A percentile compares a stretch with the other conserved stretches of the same genome.
These are phyloP conservation scores for Brenthis hecate DNA, from an alignment of 2,888 invertebrate species.

Conservation along the genomic window DNA sequence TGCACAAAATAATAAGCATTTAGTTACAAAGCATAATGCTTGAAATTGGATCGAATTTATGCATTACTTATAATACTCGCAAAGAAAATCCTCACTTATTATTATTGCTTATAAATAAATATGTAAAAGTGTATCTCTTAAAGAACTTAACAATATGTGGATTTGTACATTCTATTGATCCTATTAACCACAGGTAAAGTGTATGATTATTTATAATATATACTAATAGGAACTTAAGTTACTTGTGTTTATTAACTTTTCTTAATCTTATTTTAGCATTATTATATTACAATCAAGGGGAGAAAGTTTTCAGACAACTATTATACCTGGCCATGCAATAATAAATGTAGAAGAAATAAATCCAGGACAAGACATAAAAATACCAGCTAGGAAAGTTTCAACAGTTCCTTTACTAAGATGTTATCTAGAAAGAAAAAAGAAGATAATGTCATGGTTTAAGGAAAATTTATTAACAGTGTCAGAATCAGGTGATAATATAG, in stretches of 20 bases:
- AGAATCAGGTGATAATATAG: slow-evolving; percentile 59
- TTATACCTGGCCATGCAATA: slow-evolving; percentile 69
- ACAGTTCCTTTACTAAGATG: slow-evolving; percentile 42
- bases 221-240: neutral
- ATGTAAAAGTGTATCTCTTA: slow-evolving; percentile 56
- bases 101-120: slow-evolving; percentile 55
- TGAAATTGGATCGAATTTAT: slow-evolving; percentile 9
- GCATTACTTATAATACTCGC: slow-evolving; percentile 34
- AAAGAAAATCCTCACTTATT: slow-evolving; percentile 49
- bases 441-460: slow-evolving; percentile 63
- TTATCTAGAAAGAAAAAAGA: slow-evolving; percentile 50
- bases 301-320: slow-evolving; percentile 50
- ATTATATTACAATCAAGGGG: slow-evolving; percentile 57
- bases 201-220: neutral
- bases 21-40: slow-evolving; percentile 13
- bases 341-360: slow-evolving; percentile 49
- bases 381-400: slow-evolving; percentile 45
- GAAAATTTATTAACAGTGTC: slow-evolving; percentile 60
- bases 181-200: slow-evolving; percentile 62
- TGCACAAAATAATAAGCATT: neutral
- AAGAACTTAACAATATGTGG: slow-evolving; percentile 56
- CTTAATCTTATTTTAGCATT: slow-evolving; percentile 55
- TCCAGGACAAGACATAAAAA: slow-evolving; percentile 40
- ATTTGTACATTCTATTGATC: slow-evolving; percentile 67
- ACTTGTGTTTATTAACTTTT: neutral